These are phyloP conservation scores for Nebria salina DNA, from an alignment of 2,888 invertebrate genomes.

Conservation along the genomic window DNA sequence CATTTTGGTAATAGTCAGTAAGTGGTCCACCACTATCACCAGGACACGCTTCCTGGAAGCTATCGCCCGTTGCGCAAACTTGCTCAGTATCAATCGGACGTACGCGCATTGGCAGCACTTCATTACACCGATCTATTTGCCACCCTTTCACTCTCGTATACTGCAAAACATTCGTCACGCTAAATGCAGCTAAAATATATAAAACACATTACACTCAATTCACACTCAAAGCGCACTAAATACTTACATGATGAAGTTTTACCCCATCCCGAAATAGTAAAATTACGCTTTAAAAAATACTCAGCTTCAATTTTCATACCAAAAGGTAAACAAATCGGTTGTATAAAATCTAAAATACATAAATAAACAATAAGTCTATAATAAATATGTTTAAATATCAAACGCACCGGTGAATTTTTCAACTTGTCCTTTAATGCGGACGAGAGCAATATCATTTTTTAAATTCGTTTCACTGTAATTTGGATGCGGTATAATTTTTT, in stretches of 20 bases:
- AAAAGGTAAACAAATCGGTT: slow-evolving; percentile 57
- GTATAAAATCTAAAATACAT: slow-evolving; percentile 55
- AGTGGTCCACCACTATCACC: slow-evolving; percentile 65
- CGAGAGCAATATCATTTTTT: slow-evolving; percentile 61
- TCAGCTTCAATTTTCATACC: slow-evolving; percentile 26
- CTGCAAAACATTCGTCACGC: slow-evolving; percentile 54
- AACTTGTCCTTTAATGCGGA: slow-evolving; percentile 55
- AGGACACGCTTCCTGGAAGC: slow-evolving; percentile 59
- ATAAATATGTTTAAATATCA: background rate
- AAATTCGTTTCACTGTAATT: slow-evolving; percentile 54
- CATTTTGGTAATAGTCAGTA: slow-evolving; percentile 52
- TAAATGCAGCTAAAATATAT: slow-evolving; percentile 53
- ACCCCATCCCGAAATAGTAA: slow-evolving; percentile 80
- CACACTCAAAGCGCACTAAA: background rate
- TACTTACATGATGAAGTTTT: slow-evolving; percentile 68
- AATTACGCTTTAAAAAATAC: slow-evolving; percentile 56
- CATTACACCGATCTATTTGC: slow-evolving; percentile 53
- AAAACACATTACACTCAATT: slow-evolving; percentile 2
- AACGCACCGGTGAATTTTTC: slow-evolving; percentile 52
- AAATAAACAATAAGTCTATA: background rate
- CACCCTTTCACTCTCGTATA: slow-evolving; percentile 54
- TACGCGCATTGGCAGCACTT: slow-evolving; percentile 54
- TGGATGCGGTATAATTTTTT: slow-evolving; percentile 55
- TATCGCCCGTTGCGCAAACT: slow-evolving; percentile 61
- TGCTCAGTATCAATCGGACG: slow-evolving; percentile 59